These are phyloP conservation scores for Apostichopus parvimensis DNA, from an alignment of 35 echinoderm and acorn worm genomes.

Conservation along the genomic window DNA sequence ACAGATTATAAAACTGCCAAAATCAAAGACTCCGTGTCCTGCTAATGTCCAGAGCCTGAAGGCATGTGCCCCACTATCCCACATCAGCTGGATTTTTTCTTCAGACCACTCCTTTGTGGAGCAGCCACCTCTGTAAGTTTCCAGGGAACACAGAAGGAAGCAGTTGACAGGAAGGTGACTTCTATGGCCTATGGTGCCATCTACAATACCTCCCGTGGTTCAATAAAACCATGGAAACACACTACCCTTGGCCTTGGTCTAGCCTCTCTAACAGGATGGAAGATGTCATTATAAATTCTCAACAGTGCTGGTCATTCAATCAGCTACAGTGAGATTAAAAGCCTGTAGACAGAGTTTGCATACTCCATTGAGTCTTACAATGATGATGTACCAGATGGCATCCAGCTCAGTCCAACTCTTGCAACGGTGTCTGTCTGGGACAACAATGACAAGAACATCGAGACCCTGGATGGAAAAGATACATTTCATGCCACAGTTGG, in stretches of 20 bases:
- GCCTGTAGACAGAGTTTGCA: slow-evolving; percentile 83
- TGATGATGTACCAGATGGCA: slow-evolving; percentile 73
- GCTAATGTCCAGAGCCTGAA: slow-evolving; percentile 76
- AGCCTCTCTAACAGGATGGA: slow-evolving; percentile 80
- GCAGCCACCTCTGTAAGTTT: slow-evolving; percentile 7
- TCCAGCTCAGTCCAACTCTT: slow-evolving; percentile 54
- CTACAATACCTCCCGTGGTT: slow-evolving; percentile 62
- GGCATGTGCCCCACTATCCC: slow-evolving; percentile 66
- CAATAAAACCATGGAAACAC: slow-evolving; percentile 80
- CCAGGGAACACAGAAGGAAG: slow-evolving; percentile 42
- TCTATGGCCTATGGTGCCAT: slow-evolving; percentile 76
- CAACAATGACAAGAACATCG: slow-evolving; percentile 75
- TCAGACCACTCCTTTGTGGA: slow-evolving; percentile 72
- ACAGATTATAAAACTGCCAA: slow-evolving; percentile 5
- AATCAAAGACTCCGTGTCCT: slow-evolving; percentile 70
- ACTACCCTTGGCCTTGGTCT: slow-evolving; percentile 53
- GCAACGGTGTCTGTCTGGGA: slow-evolving; percentile 74
- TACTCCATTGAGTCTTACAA: slow-evolving; percentile 58
- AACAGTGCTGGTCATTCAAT: slow-evolving; percentile 71
- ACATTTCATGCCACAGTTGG: slow-evolving; percentile 71
- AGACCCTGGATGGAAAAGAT: slow-evolving; percentile 83
- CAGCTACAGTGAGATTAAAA: slow-evolving; percentile 43
- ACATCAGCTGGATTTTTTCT: slow-evolving; percentile 65
- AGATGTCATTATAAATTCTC: slow-evolving; percentile 60
- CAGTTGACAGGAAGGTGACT: slow-evolving; percentile 66